phyloP scores from a whole-genome alignment of 1,140 invertebrate species.

The Phymastichus coffea region DNA sequence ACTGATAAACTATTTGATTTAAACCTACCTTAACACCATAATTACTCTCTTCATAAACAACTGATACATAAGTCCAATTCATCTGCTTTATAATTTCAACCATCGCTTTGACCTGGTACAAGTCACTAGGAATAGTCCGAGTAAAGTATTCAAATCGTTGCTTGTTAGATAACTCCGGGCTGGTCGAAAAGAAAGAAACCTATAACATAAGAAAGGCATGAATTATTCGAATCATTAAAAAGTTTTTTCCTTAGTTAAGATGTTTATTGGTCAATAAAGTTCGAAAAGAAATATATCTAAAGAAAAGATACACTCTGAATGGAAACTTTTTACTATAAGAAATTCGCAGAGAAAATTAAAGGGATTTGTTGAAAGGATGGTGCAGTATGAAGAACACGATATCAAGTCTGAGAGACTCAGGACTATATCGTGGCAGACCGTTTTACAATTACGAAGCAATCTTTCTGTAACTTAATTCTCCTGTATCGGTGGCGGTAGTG shows the following conservation, averaged over 20 bases:
- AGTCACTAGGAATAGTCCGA: constrained; percentile 91
- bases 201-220: constrained; percentile 59
- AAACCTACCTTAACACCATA: constrained; percentile 96
- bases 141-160: constrained; percentile 94
- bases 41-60: constrained; percentile 95
- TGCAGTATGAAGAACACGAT: constrained; percentile 11
- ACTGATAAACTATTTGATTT: too few relatives aligned
- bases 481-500: constrained; percentile 21
- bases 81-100: constrained; percentile 87
- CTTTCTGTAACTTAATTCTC: constrained; percentile 27
- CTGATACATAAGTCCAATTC: constrained; percentile 91
- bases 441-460: constrained; percentile 35
- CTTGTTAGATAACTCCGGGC: constrained; percentile 91
- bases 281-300: too few relatives aligned
- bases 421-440: neutral
- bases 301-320: too few relatives aligned
- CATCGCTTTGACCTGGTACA: constrained; percentile 93
- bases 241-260: too few relatives aligned
- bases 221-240: too few relatives aligned
- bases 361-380: neutral
- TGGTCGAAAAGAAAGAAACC: constrained; percentile 96
- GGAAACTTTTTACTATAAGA: too few relatives aligned
- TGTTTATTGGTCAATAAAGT: too few relatives aligned
- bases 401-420: constrained; percentile 5
- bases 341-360: neutral